phyloP scores from a whole-genome alignment of 2,113 vertebrate species.

The Charina bottae region DNA sequence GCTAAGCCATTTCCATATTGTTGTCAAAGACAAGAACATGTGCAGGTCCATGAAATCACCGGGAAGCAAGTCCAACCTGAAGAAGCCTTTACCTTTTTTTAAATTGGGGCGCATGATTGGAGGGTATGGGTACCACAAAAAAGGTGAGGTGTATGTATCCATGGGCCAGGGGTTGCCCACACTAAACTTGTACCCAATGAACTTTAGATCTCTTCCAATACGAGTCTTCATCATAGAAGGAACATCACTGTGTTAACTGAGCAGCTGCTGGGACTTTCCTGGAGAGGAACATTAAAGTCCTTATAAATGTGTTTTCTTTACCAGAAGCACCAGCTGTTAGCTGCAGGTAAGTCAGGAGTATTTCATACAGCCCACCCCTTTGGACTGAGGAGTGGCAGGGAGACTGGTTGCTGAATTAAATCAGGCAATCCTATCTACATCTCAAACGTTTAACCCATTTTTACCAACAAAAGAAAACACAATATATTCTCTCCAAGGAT shows the following conservation, averaged over 20 bases:
- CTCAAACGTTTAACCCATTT: not conserved
- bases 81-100: not conserved
- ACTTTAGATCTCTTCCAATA: not conserved
- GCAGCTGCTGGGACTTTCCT: slow-evolving; percentile 30
- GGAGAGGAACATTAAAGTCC: slow-evolving; percentile 38
- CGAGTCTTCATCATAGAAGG: not conserved
- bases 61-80: not conserved
- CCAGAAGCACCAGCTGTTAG: slow-evolving; percentile 43
- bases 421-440: slow-evolving; percentile 20
- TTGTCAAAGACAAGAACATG: not conserved
- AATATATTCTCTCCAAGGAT: slow-evolving; percentile 26
- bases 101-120: too few relatives aligned
- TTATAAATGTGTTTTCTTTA: slow-evolving; percentile 52
- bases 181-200: not conserved
- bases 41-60: not conserved
- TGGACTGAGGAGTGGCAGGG: slow-evolving; percentile 48
- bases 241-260: not conserved
- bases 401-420: slow-evolving; percentile 36
- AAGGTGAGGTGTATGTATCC: too few relatives aligned
- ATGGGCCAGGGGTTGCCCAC: not conserved
- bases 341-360: slow-evolving; percentile 1
- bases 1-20: not conserved
- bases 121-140: too few relatives aligned
- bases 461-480: slow-evolving; percentile 55
- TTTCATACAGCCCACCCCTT: slow-evolving; percentile 44